Evolutionary conservation across 2,797 vertebrate genomes (phyloP), one percentile per base, ranked within the genome.

Genomic region (Thalassophryne amazonica): DNA sequence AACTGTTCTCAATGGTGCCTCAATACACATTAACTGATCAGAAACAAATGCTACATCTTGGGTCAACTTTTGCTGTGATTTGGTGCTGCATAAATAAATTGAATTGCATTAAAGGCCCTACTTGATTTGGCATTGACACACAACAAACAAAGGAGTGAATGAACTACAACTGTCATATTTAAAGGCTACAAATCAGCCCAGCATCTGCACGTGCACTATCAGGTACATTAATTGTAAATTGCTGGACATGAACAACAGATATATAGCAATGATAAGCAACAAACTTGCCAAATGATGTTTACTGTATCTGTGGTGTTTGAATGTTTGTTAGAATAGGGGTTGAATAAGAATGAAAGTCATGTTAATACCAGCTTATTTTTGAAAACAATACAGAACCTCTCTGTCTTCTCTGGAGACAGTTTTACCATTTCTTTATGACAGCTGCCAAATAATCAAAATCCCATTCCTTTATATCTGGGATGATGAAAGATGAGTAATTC

Each of bases 351-450:
- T 1, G 5, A 15, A 28, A 41, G 12, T 19, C 21, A 39, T 18
- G 42, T 40, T 54, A 23, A 39, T 4, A 1, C 3, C 23, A 12
- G 16, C 6, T 40, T 39, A 39, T 33, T 62, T 39, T 8, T 43
- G 23, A 42, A 50, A 41, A 11, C 16, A 13, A 40, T 58, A 7
- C 6, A 6, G 10, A 16, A 13, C 6, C 14, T 31, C 18, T 24
- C 17, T 32, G 23, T 51, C 36, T 16, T 38, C 15, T 19, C 14
- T 30, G 29, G 2, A 1, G 18, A 45, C 10, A 36, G 33, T 25
- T 20, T 33, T 56, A 58, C 20, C 37, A 35, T 46, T 50, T 8
- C 29, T 53, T 60, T 34, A 52, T 41, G 15, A 38, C 1, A 10
- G 24, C 34, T 46, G 30, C 42, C 34, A 27, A 19, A 28, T 18